Evolutionary conservation across 2,888 invertebrate genomes (phyloP).

Genomic region (Asteroscopus sphinx): DNA sequence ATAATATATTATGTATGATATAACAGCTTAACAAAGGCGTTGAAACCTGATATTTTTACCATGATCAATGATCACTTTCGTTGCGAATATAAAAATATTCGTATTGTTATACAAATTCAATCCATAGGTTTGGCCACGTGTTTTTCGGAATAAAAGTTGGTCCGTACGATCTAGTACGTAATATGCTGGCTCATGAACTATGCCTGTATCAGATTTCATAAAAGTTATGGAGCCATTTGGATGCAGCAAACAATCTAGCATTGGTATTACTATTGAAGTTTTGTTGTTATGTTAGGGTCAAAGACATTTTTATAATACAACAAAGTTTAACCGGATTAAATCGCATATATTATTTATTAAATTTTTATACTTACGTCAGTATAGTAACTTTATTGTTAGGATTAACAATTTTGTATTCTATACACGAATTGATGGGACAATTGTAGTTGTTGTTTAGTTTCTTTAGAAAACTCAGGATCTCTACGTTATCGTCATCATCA

Average conservation of each 20-base stretch:
- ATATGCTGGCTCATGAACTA: constrained; percentile 39
- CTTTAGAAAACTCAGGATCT: too few species aligned
- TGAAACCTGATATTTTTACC: constrained; percentile 19
- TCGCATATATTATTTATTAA: too few species aligned
- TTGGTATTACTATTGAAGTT: constrained; percentile 13
- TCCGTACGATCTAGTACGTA: neutral
- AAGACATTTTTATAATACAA: too few species aligned
- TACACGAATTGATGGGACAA: too few species aligned
- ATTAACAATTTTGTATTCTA: too few species aligned
- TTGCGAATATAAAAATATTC: constrained; percentile 9
- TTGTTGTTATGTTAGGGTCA: constrained; percentile 1
- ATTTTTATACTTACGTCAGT: too few species aligned
- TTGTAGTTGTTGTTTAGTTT: too few species aligned
- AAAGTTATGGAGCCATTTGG: constrained; percentile 30
- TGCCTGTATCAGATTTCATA: constrained; percentile 26
- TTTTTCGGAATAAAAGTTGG: constrained; percentile 36
- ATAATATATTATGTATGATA: constrained; percentile 1
- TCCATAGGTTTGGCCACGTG: constrained; percentile 5
- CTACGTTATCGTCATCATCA: too few species aligned
- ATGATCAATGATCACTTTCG: constrained; percentile 8
- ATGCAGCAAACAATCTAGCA: constrained; percentile 8
- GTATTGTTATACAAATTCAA: constrained; percentile 30
- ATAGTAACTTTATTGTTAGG: too few species aligned
- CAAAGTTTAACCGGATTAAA: too few species aligned
- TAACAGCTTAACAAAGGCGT: constrained; percentile 8